Percentiles rank a stretch among this genome's conserved stretches.
These are phyloP conservation scores for Stercorarius parasiticus DNA, from an alignment of 2,113 vertebrate genomes.

Conservation along the genomic window DNA sequence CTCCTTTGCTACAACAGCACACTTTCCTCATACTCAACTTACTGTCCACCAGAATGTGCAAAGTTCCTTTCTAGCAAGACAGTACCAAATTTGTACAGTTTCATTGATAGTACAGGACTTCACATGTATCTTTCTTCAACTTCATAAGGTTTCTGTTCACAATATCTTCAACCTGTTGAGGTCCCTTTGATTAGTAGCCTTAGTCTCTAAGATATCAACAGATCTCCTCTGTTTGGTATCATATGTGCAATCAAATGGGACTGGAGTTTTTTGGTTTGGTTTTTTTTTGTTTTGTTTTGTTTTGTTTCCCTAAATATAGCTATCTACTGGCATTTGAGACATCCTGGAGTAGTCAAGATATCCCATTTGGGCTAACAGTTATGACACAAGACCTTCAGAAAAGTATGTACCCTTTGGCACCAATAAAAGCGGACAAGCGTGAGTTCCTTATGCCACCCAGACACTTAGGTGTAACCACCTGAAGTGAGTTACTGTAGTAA, in stretches of 20 bases:
- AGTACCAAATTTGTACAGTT: neutral
- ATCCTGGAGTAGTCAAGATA: neutral
- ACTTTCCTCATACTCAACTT: neutral
- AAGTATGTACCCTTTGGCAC: neutral
- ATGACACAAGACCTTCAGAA: neutral
- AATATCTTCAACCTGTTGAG: neutral
- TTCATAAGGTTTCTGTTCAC: neutral
- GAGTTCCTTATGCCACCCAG: neutral
- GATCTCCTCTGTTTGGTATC: neutral
- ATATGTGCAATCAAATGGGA: neutral
- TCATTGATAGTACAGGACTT: fast-evolving
- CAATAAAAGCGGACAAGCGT: fast-evolving
- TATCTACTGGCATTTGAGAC: neutral
- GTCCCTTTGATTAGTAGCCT: neutral
- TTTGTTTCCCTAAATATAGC: neutral
- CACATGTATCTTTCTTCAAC: neutral
- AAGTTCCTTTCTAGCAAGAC: neutral
- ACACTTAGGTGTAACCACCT: neutral
- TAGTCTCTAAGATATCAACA: neutral
- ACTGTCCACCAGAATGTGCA: neutral
- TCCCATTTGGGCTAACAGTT: neutral
- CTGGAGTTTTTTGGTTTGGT: neutral
- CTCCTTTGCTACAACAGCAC: neutral
- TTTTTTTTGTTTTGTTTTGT: too few species aligned
- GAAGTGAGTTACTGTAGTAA: neutral